Percentiles rank a stretch among this genome's conserved stretches.
Evolutionary conservation across 1,140 invertebrate genomes (phyloP).

Genomic region (Orchesella cincta): DNA sequence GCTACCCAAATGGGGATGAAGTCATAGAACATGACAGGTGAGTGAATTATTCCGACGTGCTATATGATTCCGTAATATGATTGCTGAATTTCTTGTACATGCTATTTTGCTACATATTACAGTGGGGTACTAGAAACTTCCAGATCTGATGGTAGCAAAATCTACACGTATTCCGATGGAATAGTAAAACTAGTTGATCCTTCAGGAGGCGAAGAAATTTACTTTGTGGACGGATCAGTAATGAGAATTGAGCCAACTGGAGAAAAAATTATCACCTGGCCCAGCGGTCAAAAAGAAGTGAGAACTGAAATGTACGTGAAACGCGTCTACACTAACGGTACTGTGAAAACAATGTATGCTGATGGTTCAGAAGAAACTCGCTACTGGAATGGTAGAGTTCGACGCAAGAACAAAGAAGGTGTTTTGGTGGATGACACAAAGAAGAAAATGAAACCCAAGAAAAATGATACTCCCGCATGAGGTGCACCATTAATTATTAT

Average conservation of each 20-base stretch:
- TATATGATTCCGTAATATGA: neutral
- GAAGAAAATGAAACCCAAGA: too few species aligned
- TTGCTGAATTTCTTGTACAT: neutral
- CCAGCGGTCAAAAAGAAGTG: conserved; percentile 86
- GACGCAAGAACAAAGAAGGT: conserved; percentile 83
- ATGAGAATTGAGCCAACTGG: conserved; percentile 65
- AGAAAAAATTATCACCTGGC: conserved; percentile 70
- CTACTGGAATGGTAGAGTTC: conserved; percentile 80
- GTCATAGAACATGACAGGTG: conserved; percentile 22
- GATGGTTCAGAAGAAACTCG: conserved; percentile 87
- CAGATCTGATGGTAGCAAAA: neutral
- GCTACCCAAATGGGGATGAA: conserved; percentile 9
- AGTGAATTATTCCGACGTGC: too few species aligned
- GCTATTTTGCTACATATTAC: neutral
- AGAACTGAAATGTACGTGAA: conserved; percentile 72
- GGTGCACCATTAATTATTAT: too few species aligned
- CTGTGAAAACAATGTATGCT: conserved; percentile 80
- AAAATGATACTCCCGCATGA: too few species aligned
- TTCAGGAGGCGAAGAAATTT: conserved; percentile 69
- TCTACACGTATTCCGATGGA: conserved; percentile 4
- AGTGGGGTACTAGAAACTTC: neutral
- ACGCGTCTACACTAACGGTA: conserved; percentile 89
- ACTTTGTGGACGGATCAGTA: conserved; percentile 70
- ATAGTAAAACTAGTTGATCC: neutral
- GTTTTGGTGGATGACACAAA: conserved; percentile 60